These are phyloP conservation scores for Amyelois transitella DNA, from an alignment of 1,140 invertebrate genomes.

Conservation along the genomic window DNA sequence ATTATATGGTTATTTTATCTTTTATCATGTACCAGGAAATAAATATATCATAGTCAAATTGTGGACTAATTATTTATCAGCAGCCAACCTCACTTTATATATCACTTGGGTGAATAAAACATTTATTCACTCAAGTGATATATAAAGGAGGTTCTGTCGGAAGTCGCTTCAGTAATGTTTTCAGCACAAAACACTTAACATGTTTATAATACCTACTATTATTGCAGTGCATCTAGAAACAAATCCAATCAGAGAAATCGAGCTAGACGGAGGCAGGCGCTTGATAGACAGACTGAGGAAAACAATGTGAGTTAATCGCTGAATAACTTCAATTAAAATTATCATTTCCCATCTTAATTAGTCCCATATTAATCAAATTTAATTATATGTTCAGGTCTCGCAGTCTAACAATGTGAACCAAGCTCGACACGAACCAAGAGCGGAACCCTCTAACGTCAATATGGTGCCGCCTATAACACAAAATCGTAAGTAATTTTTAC, in stretches of 20 bases:
- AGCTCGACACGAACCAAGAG: conserved; percentile 42
- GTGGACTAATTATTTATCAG: too few species aligned
- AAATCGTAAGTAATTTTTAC: conserved; percentile 34
- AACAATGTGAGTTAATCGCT: conserved; percentile 47
- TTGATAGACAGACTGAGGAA: conserved; percentile 48
- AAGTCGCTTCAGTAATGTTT: too few species aligned
- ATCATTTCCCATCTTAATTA: too few species aligned
- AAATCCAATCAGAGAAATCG: conserved; percentile 60
- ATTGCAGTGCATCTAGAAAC: conserved; percentile 49
- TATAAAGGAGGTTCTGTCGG: too few species aligned
- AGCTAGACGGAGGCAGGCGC: conserved; percentile 43
- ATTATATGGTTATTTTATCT: too few species aligned
- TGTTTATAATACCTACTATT: background rate
- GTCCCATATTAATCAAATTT: too few species aligned
- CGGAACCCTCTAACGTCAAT: conserved; percentile 45
- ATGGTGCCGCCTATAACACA: conserved; percentile 44
- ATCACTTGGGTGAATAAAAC: too few species aligned
- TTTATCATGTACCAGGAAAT: too few species aligned
- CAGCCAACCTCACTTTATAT: too few species aligned
- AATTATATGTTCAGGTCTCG: conserved; percentile 30
- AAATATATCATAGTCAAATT: too few species aligned
- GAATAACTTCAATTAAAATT: too few species aligned
- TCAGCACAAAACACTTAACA: background rate
- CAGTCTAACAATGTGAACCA: conserved; percentile 41
- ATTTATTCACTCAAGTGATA: too few species aligned